Conservation (phyloP, 2,888 invertebrate genomes). For the Chouioia cunea region DNA sequence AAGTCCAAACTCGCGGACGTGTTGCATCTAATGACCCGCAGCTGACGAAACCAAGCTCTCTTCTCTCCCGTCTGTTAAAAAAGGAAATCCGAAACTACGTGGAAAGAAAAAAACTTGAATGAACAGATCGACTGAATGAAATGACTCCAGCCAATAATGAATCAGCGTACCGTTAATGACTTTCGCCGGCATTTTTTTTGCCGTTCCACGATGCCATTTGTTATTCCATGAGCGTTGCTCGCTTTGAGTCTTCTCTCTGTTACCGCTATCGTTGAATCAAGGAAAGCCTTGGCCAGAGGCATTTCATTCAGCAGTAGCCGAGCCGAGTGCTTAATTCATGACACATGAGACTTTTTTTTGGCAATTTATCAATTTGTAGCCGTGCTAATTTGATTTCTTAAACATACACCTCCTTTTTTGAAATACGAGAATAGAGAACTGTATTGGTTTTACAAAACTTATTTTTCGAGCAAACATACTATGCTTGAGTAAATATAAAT, state of each 20-base stretch:
- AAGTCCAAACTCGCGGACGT: conserved; percentile 6
- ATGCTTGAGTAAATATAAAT: no score
- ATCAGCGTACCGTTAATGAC: conserved; percentile 16
- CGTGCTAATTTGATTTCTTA: no score
- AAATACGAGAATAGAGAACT: no score
- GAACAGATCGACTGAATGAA: conserved; percentile 14
- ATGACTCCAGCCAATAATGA: conserved; percentile 19
- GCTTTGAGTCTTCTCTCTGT: conserved; percentile 5
- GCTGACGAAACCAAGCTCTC: conserved; percentile 3
- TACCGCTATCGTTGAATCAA: no score
- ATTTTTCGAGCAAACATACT: no score
- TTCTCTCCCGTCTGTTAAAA: not conserved
- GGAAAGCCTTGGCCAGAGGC: no score
- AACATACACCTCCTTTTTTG: no score
- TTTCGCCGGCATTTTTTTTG: not conserved
- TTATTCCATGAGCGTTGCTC: conserved; percentile 28
- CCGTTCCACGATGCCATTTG: conserved; percentile 7
- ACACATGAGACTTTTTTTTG: no score
- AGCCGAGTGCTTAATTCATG: no score
- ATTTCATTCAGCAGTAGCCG: no score
- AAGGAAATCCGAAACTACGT: not conserved
- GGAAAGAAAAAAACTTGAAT: not conserved
- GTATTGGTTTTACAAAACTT: no score
- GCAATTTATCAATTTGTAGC: no score
- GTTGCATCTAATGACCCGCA: conserved; percentile 19